Conservation (phyloP, 2,888 invertebrate genomes). For the Drosophila koepferae region DNA sequence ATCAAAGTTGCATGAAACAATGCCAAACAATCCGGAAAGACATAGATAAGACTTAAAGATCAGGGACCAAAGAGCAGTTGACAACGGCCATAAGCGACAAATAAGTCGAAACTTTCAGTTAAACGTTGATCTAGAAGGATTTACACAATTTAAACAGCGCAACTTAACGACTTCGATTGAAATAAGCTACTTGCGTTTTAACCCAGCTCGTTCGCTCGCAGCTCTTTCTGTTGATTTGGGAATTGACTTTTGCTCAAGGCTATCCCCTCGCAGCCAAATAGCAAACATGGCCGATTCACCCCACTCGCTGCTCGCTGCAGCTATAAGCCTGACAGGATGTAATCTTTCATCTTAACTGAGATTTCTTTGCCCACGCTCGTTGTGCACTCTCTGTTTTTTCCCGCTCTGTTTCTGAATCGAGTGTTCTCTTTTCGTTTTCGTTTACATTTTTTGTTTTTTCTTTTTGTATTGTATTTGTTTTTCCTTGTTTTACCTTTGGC, state of each 20-base stretch:
- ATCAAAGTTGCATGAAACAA: conserved; percentile 77
- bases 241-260: conserved; percentile 71
- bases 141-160: conserved; percentile 70
- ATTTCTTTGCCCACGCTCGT: conserved; percentile 47
- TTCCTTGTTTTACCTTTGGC: conserved; percentile 17
- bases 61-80: conserved; percentile 36
- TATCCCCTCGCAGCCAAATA: conserved; percentile 4
- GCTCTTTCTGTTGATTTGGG: conserved; percentile 66
- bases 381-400: conserved; percentile 20
- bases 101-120: conserved; percentile 26
- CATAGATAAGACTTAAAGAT: conserved; percentile 40
- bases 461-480: not conserved
- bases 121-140: conserved; percentile 72
- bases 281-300: not conserved
- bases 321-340: conserved; percentile 54
- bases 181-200: conserved; percentile 69
- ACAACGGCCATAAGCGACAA: conserved; percentile 47
- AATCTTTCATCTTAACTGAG: conserved; percentile 75
- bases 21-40: conserved; percentile 59
- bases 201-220: conserved; percentile 8
- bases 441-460: not conserved
- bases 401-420: conserved; percentile 15
- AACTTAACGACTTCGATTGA: conserved; percentile 66
- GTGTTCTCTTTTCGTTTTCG: conserved; percentile 1
- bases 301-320: conserved; percentile 26